Evolutionary conservation across 92 coral and sea anemone genomes (phyloP).

Genomic region (Epizoanthus illoricatus): DNA sequence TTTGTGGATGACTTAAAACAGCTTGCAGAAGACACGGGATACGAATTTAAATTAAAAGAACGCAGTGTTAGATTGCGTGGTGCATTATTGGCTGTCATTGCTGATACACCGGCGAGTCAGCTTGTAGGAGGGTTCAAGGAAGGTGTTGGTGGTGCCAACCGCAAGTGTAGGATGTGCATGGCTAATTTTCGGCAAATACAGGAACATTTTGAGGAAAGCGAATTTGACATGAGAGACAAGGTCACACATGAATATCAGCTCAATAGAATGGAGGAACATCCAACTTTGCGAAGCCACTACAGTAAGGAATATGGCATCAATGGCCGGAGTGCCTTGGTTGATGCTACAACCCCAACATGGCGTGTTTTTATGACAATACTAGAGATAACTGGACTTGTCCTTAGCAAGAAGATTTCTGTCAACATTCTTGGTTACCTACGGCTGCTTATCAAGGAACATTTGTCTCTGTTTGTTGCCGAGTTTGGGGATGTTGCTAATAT

Average conservation of each 20-base stretch:
- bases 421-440: constrained; percentile 26
- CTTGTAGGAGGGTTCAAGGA: constrained; percentile 8
- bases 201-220: constrained; percentile 7
- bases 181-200: constrained; percentile 7
- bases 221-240: constrained; percentile 5
- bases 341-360: too few species aligned
- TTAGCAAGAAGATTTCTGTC: background rate
- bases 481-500: constrained; percentile 24
- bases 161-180: constrained; percentile 5
- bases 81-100: constrained; percentile 23
- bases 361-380: background rate
- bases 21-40: background rate
- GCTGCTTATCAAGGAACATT: constrained; percentile 14
- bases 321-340: constrained; percentile 7
- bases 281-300: constrained; percentile 17
- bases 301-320: constrained; percentile 2
- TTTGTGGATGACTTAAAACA: constrained; percentile 6
- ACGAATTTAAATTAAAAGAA: background rate
- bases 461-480: constrained; percentile 1
- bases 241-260: background rate
- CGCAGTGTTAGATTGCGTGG: background rate
- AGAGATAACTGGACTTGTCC: constrained; percentile 3
- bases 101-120: constrained; percentile 64
- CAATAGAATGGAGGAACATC: constrained; percentile 12
- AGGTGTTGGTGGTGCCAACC: constrained; percentile 5